Base-by-base conservation (phyloP, 2,113 vertebrate species). In the Spea multiplicata region DNA sequence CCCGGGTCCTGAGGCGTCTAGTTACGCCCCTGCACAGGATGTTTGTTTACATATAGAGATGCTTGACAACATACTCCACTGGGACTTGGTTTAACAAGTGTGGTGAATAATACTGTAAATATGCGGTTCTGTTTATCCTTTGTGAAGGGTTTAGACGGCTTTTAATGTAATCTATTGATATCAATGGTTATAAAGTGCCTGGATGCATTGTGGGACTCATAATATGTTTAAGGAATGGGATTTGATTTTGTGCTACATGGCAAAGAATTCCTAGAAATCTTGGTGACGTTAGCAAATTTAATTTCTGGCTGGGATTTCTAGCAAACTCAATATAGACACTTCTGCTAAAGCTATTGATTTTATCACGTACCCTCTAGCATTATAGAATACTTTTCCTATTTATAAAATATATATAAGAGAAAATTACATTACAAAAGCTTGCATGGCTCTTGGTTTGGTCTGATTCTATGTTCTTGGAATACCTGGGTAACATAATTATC, bases 81-180 rank as follows among this genome's bases (percentile, higher is more conserved):
- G 71, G 30, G 71, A 59, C 9, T n/a, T 72, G 52, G 53, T 57
- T 55, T 44, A 45, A 17, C 30, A 72, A 46, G 30, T 44, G 46
- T 72, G 13, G 16, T 72, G 44, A 6, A 72, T 30, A 64, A 47
- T 62, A 55, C 45, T 73, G 6, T 71, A 53, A 53, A 50, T 53
- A 10, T 71, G 67, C 12, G 47, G 45, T 57, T 72, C 5, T 57
- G 70, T 44, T 61, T 61, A 59, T 48, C 52, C 57, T 47, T 47
- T 73, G 55, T 73, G 55, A 62, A n/a, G 47, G 44, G 14, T n/a
- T 62, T 73, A 61, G 55, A 73, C 47, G 3, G 55, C 55, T 47
- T 62, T 53, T 73, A 73, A 73, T 61, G 57, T 61, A 61, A 73
- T 73, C 13, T 73, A 61, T 61, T 48, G 53, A 16, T 46, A n/a